Evolutionary conservation across 2,797 vertebrate species (phyloP).

Genomic region (Gallinago stenura): DNA sequence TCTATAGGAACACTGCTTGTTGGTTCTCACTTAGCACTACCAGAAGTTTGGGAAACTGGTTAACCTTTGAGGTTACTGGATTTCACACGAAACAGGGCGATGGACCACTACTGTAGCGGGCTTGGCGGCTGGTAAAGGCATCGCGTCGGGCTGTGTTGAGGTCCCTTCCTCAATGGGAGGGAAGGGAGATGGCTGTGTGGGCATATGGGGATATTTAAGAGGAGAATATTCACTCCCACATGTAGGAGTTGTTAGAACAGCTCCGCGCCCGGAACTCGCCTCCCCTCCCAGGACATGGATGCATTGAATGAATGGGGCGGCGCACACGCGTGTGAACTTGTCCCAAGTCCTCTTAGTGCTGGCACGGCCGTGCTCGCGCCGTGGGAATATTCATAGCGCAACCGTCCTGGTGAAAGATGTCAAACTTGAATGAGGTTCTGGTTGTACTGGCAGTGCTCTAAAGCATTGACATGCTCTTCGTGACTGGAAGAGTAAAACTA

Average conservation of each 20-base stretch:
- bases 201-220: slow-evolving; percentile 20
- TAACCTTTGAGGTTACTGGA: background rate
- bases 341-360: background rate
- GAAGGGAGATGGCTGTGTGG: background rate
- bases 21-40: fast-evolving
- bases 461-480: background rate
- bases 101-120: background rate
- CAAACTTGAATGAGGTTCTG: background rate
- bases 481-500: background rate
- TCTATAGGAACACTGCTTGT: fast-evolving
- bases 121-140: background rate
- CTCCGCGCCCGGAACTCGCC: background rate
- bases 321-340: background rate
- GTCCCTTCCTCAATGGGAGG: background rate
- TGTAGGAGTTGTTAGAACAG: slow-evolving; percentile 20
- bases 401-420: background rate
- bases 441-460: background rate
- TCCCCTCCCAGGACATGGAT: background rate
- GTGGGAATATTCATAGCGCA: background rate
- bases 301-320: background rate
- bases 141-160: background rate
- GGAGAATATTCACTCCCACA: slow-evolving; percentile 20
- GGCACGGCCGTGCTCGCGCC: fast-evolving
- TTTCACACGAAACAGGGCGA: fast-evolving
- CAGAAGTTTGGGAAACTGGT: background rate